Conservation (phyloP, 2,888 invertebrate genomes). For the Agrypnus murinus region DNA sequence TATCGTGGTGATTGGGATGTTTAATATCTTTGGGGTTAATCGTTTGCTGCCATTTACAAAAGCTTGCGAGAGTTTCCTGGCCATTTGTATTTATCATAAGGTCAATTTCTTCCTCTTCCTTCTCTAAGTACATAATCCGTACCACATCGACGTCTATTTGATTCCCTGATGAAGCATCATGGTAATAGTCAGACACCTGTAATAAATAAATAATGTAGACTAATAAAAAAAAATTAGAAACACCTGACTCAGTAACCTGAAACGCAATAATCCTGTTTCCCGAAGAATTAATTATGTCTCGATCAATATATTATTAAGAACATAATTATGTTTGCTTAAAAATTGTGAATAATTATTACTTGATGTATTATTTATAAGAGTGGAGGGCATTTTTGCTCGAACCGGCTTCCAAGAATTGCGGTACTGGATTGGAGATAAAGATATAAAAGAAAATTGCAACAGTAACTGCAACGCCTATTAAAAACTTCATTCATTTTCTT, state of each 20-base stretch:
- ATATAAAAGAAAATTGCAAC: constrained; percentile 14
- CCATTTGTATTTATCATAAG: constrained; percentile 72
- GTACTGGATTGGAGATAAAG: constrained; percentile 12
- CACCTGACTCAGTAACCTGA: constrained; percentile 17
- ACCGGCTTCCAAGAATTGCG: constrained; percentile 26
- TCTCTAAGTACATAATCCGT: constrained; percentile 74
- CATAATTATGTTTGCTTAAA: constrained; percentile 35
- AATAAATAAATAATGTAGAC: constrained; percentile 30
- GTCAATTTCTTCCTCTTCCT: constrained; percentile 73
- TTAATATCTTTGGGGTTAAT: constrained; percentile 74
- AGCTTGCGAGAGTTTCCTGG: constrained; percentile 76
- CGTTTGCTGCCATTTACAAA: constrained; percentile 78
- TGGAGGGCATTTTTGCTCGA: constrained; percentile 12
- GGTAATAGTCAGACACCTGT: constrained; percentile 71
- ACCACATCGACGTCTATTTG: constrained; percentile 76
- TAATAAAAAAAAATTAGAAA: constrained; percentile 15
- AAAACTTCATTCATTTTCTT: constrained; percentile 8
- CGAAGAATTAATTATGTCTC: constrained; percentile 23
- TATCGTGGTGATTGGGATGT: constrained; percentile 78
- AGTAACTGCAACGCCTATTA: constrained; percentile 12
- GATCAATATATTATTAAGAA: constrained; percentile 30
- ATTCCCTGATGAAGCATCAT: constrained; percentile 73
- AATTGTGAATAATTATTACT: constrained; percentile 30
- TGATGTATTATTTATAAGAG: constrained; percentile 43
- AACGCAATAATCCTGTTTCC: constrained; percentile 32